These are phyloP conservation scores for Ecdyonurus torrentis DNA, from an alignment of 2,888 invertebrate genomes.

Conservation along the genomic window DNA sequence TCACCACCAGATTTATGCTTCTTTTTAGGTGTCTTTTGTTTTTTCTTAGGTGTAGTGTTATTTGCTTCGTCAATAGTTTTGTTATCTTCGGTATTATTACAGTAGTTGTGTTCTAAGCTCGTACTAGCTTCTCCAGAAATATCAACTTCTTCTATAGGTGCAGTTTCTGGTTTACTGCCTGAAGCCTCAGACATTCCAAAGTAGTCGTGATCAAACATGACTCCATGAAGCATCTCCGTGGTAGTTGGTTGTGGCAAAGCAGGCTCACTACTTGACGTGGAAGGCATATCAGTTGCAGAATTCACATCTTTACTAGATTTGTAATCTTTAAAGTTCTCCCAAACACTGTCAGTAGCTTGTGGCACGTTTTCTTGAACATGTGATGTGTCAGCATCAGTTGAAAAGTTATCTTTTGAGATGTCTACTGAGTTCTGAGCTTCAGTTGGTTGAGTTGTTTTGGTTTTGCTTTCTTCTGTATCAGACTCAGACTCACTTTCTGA, in stretches of 20 bases:
- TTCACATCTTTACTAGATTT: constrained; percentile 46
- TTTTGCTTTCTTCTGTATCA: constrained; percentile 37
- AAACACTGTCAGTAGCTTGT: constrained; percentile 46
- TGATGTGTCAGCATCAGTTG: neutral
- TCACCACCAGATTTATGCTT: constrained; percentile 16
- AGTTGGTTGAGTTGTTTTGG: constrained; percentile 20
- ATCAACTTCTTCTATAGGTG: constrained; percentile 17
- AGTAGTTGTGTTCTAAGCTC: constrained; percentile 29
- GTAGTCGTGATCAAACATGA: constrained; percentile 54
- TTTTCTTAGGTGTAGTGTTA: constrained; percentile 24
- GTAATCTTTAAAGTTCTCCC: constrained; percentile 61
- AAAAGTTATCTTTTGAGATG: constrained; percentile 4
- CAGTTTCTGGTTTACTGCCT: constrained; percentile 12
- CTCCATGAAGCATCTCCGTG: constrained; percentile 18
- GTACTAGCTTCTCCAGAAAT: constrained; percentile 15
- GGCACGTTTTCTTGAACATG: constrained; percentile 31
- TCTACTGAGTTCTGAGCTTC: constrained; percentile 9
- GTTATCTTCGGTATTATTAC: constrained; percentile 16
- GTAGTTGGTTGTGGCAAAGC: neutral
- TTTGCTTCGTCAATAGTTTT: constrained; percentile 5
- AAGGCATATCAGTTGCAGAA: constrained; percentile 22
- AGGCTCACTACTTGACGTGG: constrained; percentile 4
- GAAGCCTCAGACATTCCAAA: constrained; percentile 27
- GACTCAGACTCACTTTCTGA: constrained; percentile 59
- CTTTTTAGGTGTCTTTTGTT: constrained; percentile 33